Conservation (phyloP, 2,888 invertebrate species). For the Endotricha flammealis region DNA sequence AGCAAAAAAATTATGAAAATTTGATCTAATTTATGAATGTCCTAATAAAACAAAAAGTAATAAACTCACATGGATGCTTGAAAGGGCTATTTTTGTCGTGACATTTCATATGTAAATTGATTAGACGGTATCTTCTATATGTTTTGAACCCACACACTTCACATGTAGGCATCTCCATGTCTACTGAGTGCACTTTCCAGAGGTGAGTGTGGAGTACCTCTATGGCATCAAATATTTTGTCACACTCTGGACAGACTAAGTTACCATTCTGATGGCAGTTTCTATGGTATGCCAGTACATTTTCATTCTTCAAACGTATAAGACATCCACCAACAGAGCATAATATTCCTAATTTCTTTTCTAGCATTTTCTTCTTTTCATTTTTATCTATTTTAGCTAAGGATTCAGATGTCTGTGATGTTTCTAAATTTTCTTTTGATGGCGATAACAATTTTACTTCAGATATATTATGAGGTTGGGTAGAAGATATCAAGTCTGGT, state of each 20-base stretch:
- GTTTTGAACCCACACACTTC: constrained; percentile 86
- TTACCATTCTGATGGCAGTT: constrained; percentile 78
- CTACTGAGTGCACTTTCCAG: constrained; percentile 86
- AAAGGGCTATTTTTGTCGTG: constrained; percentile 80
- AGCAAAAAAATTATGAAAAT: too few relatives aligned
- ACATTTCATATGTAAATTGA: constrained; percentile 86
- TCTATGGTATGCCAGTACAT: constrained; percentile 81
- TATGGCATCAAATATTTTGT: constrained; percentile 75
- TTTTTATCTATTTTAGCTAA: constrained; percentile 22
- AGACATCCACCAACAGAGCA: constrained; percentile 78
- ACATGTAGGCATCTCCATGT: constrained; percentile 88
- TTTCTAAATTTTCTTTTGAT: constrained; percentile 14
- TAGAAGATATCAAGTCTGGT: constrained; percentile 67
- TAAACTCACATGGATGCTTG: too few relatives aligned
- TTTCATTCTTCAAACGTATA: constrained; percentile 73
- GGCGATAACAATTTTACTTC: constrained; percentile 18
- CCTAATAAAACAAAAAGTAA: too few relatives aligned
- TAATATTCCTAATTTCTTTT: constrained; percentile 37
- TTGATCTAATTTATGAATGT: too few relatives aligned
- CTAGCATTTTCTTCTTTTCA: constrained; percentile 23
- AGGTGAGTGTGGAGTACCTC: constrained; percentile 86
- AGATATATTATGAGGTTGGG: constrained; percentile 37
- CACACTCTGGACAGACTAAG: constrained; percentile 83
- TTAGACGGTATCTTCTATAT: constrained; percentile 82
- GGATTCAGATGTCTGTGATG: constrained; percentile 19